Base-by-base conservation (phyloP, 2,113 vertebrate genomes). In the Rhinogobius similis region DNA sequence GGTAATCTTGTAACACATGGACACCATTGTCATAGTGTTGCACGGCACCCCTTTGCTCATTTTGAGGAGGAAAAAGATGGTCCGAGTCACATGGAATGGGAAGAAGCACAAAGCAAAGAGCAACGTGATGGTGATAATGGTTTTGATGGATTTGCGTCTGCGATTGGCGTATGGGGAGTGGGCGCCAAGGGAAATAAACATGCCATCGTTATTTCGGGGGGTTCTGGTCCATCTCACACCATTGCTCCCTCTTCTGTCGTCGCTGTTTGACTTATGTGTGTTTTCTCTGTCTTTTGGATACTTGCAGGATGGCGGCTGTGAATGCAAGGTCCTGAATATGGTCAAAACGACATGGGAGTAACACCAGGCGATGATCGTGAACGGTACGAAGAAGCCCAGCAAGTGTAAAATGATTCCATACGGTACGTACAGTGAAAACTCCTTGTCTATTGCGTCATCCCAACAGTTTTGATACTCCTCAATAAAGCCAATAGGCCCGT, bases 1-100 rank as follows among this genome's bases (percentile, higher is more conserved):
- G 0, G 94, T 95, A 64, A 95, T 93, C 83, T 95, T 95, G 56
- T 95, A 95, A 86, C 94, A 95, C 83, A 95, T 94, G 23, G 93
- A 94, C 26, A 95, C 92, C 79, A 90, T 89, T 29, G 88, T 86
- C 85, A 94, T 92, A 20, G 93, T 93, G 64, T 88, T 89, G 64
- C 94, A 95, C 21, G 90, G 88, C 21, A 92, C 91, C 23, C 72
- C 83, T 20, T 84, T 87, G 18, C 87, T 89, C 56, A 92, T 90
- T 75, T 94, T 93, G 43, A 94, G 76, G 26, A 94, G 53, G 61
- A 95, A 82, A 69, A 95, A 94, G 65, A 94, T 87, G 58, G 93
- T 94, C 44, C 91, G 89, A n/a, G 94, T 95, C 1, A 95, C 92
- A 11, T 94, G 94, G 73, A 95, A 95, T 1, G 94, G 94, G 65